phyloP scores from a whole-genome alignment of 2,113 vertebrate species.

The Lanius ludovicianus region DNA sequence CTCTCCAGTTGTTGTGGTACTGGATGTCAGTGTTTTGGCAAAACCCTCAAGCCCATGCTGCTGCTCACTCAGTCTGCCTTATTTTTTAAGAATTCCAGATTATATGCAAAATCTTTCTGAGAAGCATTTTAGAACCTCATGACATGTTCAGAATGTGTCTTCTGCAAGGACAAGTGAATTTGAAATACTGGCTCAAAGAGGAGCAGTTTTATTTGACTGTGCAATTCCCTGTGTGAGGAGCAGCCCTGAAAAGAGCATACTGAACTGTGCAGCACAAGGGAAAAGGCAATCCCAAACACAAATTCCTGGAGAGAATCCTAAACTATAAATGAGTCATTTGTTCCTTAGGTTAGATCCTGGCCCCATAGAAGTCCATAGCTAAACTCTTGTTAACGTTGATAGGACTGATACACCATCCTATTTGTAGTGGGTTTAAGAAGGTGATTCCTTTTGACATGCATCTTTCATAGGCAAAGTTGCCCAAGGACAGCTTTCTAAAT shows the following conservation, averaged over 20 bases:
- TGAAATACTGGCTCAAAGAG: not conserved
- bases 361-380: not conserved
- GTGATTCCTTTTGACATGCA: not conserved
- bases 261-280: not conserved
- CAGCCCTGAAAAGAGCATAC: not conserved
- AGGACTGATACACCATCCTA: not conserved
- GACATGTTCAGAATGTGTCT: not conserved
- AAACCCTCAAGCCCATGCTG: not conserved
- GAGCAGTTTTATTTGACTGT: not conserved
- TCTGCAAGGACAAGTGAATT: not conserved
- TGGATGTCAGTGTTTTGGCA: not conserved
- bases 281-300: not conserved
- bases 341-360: not conserved
- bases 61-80: not conserved
- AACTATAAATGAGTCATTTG: not conserved
- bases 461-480: not conserved
- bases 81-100: not conserved
- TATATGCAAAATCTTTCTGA: not conserved
- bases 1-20: not conserved
- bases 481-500: not conserved
- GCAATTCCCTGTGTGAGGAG: not conserved
- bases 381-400: not conserved
- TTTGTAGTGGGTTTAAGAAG: not conserved
- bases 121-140: not conserved
- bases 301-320: not conserved